Evolutionary conservation across 2,797 vertebrate species (phyloP), one percentile per base, ranked within the genome.

Genomic region (Orestias chungarensis): DNA sequence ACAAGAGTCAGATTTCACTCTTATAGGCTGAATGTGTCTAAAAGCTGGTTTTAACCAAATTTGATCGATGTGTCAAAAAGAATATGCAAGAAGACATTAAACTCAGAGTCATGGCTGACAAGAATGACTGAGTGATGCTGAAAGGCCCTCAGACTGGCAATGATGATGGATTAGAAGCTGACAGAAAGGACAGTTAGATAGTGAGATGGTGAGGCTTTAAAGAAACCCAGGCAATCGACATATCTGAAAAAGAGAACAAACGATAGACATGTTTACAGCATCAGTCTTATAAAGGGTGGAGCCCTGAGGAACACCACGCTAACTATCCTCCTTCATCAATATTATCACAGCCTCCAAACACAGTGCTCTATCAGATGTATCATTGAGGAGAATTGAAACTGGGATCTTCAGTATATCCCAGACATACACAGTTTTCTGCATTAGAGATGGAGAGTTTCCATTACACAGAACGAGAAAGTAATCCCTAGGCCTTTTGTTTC

Each of bases 111-210:
- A 4, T 40, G 44, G 62, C 0, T 0, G 4, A 15, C 20, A 40
- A n/a, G 52, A 64, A 3, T 44, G 69, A 75, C 55, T 35, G 66
- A 75, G 62, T 23, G 55, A 70, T 27, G 71, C 71, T 71, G 80
- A 82, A 65, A 57, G 46, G 70, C 64, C 73, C 67, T 68, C 9
- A 15, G 68, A 68, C 64, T 52, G 67, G 55, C 27, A 57, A 27
- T 2, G 69, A 31, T 50, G 76, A 67, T 5, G 38, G 47, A 52
- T 46, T 10, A 20, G 65, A 3, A 12, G 55, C 61, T 59, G 71
- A 80, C 64, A 49, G 64, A 33, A 61, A 38, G 57, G 55, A 59
- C 55, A 18, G 8, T 11, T 33, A 66, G 15, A 44, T 44, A 15
- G 49, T 3, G 47, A 35, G 29, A 55, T 29, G 15, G 59, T 47